phyloP scores from a whole-genome alignment of 2,888 invertebrate genomes.

The Drosophila tanythrix region DNA sequence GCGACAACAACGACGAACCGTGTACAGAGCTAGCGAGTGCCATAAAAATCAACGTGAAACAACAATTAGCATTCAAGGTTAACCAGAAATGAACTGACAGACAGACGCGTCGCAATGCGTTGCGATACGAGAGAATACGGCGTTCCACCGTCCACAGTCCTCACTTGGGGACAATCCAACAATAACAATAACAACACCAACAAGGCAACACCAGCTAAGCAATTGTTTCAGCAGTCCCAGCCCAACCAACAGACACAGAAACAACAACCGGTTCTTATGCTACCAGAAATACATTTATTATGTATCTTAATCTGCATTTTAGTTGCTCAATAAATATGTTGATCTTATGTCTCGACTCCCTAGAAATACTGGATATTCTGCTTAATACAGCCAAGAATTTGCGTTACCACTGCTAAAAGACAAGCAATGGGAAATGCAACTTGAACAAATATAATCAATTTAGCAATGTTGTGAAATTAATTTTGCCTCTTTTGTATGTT shows the following conservation, averaged over 20 bases:
- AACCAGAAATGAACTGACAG: slow-evolving; percentile 74
- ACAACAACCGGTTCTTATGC: slow-evolving; percentile 37
- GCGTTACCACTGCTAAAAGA: not conserved
- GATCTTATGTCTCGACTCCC: not conserved
- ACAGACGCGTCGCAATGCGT: slow-evolving; percentile 33
- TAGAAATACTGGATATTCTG: not conserved
- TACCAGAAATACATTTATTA: not conserved
- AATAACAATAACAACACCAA: slow-evolving; percentile 12
- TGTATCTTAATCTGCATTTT: slow-evolving; percentile 7
- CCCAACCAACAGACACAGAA: slow-evolving; percentile 2
- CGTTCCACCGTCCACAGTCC: slow-evolving; percentile 16
- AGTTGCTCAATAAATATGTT: not conserved
- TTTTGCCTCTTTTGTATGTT: not conserved
- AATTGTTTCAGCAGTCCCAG: slow-evolving; percentile 40
- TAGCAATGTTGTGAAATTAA: not conserved
- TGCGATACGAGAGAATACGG: slow-evolving; percentile 6
- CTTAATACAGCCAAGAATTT: not conserved
- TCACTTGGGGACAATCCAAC: slow-evolving; percentile 54
- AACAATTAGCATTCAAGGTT: slow-evolving; percentile 80
- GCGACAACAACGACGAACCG: slow-evolving; percentile 17
- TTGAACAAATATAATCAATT: rapidly evolving
- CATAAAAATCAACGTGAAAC: slow-evolving; percentile 76
- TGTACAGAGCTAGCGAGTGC: slow-evolving; percentile 61
- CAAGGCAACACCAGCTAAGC: slow-evolving; percentile 18
- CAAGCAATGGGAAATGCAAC: not conserved